Conservation (phyloP, 2,113 vertebrate species). For the Syngnathus scovelli region DNA sequence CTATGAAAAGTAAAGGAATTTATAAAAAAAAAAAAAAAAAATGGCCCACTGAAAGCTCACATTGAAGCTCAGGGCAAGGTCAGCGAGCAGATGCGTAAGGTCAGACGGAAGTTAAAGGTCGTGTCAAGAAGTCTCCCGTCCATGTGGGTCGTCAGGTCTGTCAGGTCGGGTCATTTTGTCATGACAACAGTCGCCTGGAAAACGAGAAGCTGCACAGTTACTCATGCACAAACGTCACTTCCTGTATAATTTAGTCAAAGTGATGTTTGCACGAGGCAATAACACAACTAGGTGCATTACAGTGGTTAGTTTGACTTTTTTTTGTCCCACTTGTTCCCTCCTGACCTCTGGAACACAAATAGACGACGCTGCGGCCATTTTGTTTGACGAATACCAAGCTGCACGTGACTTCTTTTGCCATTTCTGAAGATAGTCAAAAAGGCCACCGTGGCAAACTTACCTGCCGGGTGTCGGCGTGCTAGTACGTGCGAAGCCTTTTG, state of each 20-base stretch:
- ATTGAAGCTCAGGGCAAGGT: constrained; percentile 39
- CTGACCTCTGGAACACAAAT: neutral
- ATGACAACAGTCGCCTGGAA: constrained; percentile 65
- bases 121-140: constrained; percentile 55
- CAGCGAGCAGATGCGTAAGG: constrained; percentile 35
- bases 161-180: constrained; percentile 66
- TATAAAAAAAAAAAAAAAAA: neutral
- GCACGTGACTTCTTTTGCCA: neutral
- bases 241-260: neutral
- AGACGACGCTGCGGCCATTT: neutral
- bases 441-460: neutral
- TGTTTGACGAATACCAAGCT: neutral
- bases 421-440: neutral
- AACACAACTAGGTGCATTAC: neutral
- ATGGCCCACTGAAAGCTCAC: neutral
- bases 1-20: neutral
- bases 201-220: constrained; percentile 68
- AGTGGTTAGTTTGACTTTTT: neutral
- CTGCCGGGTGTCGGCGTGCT: constrained; percentile 15
- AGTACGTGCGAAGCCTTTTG: constrained; percentile 90
- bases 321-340: neutral
- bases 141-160: constrained; percentile 52
- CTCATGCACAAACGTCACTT: constrained; percentile 14
- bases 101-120: constrained; percentile 66
- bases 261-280: neutral